Conservation (phyloP, 1,140 invertebrate species). For the Drosophila malerkotliana region DNA sequence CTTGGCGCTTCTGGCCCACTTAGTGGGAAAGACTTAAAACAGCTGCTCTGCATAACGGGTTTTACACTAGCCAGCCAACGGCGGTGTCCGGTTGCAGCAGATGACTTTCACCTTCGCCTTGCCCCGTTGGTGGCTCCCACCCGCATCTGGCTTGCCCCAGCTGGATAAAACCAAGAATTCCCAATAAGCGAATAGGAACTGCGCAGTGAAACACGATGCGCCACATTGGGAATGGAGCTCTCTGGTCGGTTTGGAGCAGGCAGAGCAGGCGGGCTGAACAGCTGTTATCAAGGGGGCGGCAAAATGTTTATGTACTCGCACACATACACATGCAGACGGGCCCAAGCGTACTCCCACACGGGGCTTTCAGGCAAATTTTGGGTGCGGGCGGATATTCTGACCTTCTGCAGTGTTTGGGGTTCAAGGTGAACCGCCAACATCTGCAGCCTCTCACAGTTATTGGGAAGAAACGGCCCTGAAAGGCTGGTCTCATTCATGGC, state of each 20-base stretch:
- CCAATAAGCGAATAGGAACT: background rate
- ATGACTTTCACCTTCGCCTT: constrained; percentile 80
- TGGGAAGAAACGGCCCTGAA: background rate
- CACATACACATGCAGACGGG: background rate
- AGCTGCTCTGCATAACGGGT: constrained; percentile 38
- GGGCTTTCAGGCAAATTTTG: background rate
- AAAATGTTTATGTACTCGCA: constrained; percentile 27
- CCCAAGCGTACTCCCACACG: constrained; percentile 6
- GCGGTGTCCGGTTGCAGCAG: constrained; percentile 46
- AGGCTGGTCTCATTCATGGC: constrained; percentile 30
- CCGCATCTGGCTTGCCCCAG: constrained; percentile 2
- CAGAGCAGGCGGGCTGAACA: constrained; percentile 15
- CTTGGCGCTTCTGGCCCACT: constrained; percentile 12
- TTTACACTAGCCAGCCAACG: constrained; percentile 19
- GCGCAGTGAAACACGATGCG: background rate
- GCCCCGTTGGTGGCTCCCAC: constrained; percentile 12
- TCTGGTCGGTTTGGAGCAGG: background rate
- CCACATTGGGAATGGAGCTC: constrained; percentile 4
- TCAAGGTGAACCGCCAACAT: constrained; percentile 56
- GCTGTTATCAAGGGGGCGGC: constrained; percentile 29
- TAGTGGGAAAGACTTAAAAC: constrained; percentile 19
- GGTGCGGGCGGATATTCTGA: constrained; percentile 9
- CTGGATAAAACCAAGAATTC: background rate
- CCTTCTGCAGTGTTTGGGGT: constrained; percentile 36
- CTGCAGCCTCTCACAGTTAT: background rate